Evolutionary conservation across 2,888 invertebrate species (phyloP).

Genomic region (Podabrus alpinus): DNA sequence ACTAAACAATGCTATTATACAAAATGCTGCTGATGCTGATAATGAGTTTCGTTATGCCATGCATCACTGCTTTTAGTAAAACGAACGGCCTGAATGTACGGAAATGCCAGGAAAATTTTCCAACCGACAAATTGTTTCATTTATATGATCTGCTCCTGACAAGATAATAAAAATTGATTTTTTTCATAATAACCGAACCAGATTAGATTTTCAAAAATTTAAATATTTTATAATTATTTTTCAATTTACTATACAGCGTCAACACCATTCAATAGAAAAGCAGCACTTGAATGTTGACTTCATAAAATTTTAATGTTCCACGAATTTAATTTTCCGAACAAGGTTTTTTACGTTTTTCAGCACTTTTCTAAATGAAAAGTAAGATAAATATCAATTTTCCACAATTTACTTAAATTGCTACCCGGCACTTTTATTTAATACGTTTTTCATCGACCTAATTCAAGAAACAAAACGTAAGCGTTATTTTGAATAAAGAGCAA

Average conservation of each 20-base stretch:
- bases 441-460: background rate
- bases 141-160: slow-evolving; percentile 2
- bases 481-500: background rate
- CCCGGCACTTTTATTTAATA: background rate
- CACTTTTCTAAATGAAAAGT: background rate
- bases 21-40: slow-evolving; percentile 16
- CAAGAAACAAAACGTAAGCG: background rate
- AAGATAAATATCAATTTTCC: background rate
- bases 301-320: background rate
- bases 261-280: background rate
- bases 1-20: slow-evolving; percentile 5
- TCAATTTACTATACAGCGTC: background rate
- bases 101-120: slow-evolving; percentile 3
- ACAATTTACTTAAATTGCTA: background rate
- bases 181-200: background rate
- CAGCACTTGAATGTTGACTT: background rate
- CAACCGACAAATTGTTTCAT: slow-evolving; percentile 17
- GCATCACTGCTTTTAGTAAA: slow-evolving; percentile 8
- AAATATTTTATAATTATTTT: background rate
- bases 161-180: background rate
- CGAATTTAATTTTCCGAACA: background rate
- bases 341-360: background rate
- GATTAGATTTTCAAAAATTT: background rate
- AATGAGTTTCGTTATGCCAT: slow-evolving; percentile 16
- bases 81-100: background rate